Conservation (phyloP, 2,888 invertebrate species). For the Anoplius nigerrimus region DNA sequence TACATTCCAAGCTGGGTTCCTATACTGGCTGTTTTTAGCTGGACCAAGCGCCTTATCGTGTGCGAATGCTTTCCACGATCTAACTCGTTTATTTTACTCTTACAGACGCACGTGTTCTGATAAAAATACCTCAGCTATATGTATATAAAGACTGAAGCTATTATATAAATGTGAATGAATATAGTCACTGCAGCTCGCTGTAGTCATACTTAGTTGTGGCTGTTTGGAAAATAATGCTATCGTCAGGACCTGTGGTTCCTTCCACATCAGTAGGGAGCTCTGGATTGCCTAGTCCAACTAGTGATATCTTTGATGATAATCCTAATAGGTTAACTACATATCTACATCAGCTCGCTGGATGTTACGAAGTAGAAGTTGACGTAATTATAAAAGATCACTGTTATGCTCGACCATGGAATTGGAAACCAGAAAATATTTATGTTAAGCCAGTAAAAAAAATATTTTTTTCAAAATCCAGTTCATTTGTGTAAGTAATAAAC, state of each 20-base stretch:
- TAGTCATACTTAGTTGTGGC: too few species aligned
- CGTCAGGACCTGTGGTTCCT: constrained; percentile 32
- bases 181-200: too few species aligned
- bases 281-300: constrained; percentile 68
- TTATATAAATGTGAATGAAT: too few species aligned
- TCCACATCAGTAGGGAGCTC: constrained; percentile 43
- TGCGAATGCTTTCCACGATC: too few species aligned
- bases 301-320: constrained; percentile 76
- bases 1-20: too few species aligned
- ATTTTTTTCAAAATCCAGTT: constrained; percentile 71
- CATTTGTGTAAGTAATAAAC: constrained; percentile 32
- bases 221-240: constrained; percentile 35
- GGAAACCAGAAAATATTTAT: constrained; percentile 80
- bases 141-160: too few species aligned
- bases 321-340: constrained; percentile 74
- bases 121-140: too few species aligned
- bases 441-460: constrained; percentile 78
- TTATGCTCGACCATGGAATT: constrained; percentile 84
- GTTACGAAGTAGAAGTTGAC: constrained; percentile 70
- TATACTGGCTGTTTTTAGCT: too few species aligned
- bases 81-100: too few species aligned
- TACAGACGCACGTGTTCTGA: too few species aligned
- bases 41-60: too few species aligned
- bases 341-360: constrained; percentile 68
- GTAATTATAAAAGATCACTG: constrained; percentile 81